phyloP scores from a whole-genome alignment of 2,888 invertebrate species.

The Drosophila trichaetosa region DNA sequence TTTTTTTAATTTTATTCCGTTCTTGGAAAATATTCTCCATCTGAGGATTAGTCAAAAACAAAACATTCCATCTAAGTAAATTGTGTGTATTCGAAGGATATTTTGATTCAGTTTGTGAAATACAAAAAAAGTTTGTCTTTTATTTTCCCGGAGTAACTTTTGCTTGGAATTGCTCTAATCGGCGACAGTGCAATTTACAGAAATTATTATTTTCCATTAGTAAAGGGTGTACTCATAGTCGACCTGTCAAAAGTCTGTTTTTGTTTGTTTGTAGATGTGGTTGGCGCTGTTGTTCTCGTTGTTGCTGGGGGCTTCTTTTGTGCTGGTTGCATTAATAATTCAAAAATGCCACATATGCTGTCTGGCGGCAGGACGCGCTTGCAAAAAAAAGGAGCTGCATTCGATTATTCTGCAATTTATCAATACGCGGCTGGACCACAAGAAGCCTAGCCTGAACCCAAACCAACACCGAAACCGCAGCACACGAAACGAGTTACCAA shows the following conservation, averaged over 20 bases:
- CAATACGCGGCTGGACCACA: conserved; percentile 45
- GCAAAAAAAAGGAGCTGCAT: conserved; percentile 50
- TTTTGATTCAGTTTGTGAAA: background rate
- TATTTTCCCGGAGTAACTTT: background rate
- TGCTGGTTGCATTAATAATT: conserved; percentile 81
- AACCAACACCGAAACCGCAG: background rate
- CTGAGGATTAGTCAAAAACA: accelerated
- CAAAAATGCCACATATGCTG: conserved; percentile 78
- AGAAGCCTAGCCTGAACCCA: background rate
- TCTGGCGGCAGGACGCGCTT: conserved; percentile 35
- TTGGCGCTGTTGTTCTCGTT: conserved; percentile 21
- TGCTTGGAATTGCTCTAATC: background rate
- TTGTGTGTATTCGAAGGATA: background rate
- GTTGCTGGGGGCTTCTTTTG: conserved; percentile 68
- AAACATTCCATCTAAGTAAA: background rate
- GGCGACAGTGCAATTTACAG: background rate
- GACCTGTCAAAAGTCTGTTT: background rate
- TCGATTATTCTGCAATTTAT: conserved; percentile 80
- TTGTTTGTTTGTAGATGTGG: conserved; percentile 1
- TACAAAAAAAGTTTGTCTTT: background rate
- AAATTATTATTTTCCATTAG: background rate
- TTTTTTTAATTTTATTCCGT: background rate
- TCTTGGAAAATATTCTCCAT: background rate
- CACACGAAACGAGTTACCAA: conserved; percentile 3
- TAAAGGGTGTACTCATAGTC: background rate